Conservation (phyloP, 2,113 vertebrate genomes). For the Nymphicus hollandicus region DNA sequence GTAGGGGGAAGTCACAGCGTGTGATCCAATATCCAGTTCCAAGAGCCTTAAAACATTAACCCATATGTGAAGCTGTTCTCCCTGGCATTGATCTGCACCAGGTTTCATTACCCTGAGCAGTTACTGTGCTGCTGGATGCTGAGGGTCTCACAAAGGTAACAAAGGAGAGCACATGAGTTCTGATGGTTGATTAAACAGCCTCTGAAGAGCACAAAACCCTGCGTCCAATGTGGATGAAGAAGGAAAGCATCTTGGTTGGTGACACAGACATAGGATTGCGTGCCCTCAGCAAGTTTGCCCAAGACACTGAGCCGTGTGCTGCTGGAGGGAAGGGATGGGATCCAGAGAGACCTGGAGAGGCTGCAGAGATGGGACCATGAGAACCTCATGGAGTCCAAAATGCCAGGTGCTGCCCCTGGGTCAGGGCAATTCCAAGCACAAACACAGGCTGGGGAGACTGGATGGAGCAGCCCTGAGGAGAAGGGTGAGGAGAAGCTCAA, state of each 20-base stretch:
- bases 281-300: neutral
- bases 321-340: neutral
- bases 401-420: neutral
- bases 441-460: neutral
- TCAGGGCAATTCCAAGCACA: neutral
- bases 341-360: neutral
- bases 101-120: fast-evolving
- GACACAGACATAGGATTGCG: neutral
- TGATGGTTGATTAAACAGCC: neutral
- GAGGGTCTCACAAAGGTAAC: neutral
- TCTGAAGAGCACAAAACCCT: neutral
- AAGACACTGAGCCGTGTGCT: neutral
- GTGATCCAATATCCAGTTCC: neutral
- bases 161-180: neutral
- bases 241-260: neutral
- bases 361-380: neutral
- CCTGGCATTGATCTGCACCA: fast-evolving
- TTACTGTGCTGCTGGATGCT: too few species aligned
- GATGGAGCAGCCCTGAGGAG: neutral
- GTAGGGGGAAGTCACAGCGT: neutral
- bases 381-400: neutral
- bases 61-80: fast-evolving
- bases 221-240: neutral
- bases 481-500: neutral
- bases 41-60: neutral